A percentile compares a stretch with the other conserved stretches of the same genome.
Conservation (phyloP, 2,888 invertebrate species). For the Platycheirus albimanus region DNA sequence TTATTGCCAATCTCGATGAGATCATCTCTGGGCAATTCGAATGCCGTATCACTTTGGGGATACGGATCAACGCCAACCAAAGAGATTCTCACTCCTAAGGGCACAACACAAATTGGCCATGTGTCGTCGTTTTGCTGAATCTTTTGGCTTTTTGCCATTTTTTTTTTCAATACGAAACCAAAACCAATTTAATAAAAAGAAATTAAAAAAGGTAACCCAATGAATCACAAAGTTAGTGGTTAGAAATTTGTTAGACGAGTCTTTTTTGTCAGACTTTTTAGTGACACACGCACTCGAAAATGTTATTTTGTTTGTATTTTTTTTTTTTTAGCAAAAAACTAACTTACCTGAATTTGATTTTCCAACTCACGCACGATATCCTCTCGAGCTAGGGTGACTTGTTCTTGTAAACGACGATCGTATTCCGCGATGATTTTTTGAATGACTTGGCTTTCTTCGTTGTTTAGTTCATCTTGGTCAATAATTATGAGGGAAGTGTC, state of each 20-base stretch:
- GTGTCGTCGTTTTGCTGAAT: slow-evolving; percentile 43
- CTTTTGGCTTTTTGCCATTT: slow-evolving; percentile 52
- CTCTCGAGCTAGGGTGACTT: slow-evolving; percentile 86
- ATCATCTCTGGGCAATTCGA: slow-evolving; percentile 59
- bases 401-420: slow-evolving; percentile 85
- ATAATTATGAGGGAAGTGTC: slow-evolving; percentile 80
- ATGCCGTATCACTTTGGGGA: slow-evolving; percentile 42
- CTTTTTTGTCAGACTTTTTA: slow-evolving; percentile 30
- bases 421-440: slow-evolving; percentile 83
- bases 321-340: not conserved
- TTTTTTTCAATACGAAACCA: too few relatives aligned
- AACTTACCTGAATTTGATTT: slow-evolving; percentile 89
- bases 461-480: slow-evolving; percentile 81
- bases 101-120: slow-evolving; percentile 42
- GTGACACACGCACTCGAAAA: slow-evolving; percentile 17
- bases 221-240: slow-evolving; percentile 65
- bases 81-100: slow-evolving; percentile 42
- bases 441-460: slow-evolving; percentile 81
- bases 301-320: too few relatives aligned
- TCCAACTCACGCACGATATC: slow-evolving; percentile 88
- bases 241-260: slow-evolving; percentile 60
- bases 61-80: slow-evolving; percentile 60
- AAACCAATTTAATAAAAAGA: slow-evolving; percentile 1
- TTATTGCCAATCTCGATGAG: slow-evolving; percentile 54
- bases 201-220: slow-evolving; percentile 19